Percentiles rank a stretch among this genome's conserved stretches.
These are phyloP conservation scores for Pelobates fuscus DNA, from an alignment of 2,113 vertebrate species.

Conservation along the genomic window DNA sequence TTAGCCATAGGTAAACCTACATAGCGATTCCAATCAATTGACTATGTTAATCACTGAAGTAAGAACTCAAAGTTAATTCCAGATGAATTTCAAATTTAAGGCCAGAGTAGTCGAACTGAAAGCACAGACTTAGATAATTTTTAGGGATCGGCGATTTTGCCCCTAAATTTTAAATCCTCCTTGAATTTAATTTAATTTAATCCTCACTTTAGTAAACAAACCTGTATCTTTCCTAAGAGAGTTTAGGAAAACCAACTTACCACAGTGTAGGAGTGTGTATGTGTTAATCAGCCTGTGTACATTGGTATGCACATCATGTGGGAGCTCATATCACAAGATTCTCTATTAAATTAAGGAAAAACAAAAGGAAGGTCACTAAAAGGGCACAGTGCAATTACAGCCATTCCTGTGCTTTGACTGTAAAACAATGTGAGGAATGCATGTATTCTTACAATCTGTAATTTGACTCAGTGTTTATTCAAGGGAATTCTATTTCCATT, in stretches of 20 bases:
- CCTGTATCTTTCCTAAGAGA: too few relatives aligned
- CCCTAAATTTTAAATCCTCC: too few relatives aligned
- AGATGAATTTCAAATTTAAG: too few relatives aligned
- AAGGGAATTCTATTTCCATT: background rate
- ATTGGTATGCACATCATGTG: slow-evolving; percentile 39
- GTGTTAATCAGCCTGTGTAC: slow-evolving; percentile 13
- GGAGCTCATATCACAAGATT: slow-evolving; percentile 32
- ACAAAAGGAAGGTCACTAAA: slow-evolving; percentile 40
- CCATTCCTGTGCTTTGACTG: slow-evolving; percentile 11
- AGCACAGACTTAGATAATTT: too few relatives aligned
- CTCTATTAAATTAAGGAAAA: slow-evolving; percentile 29
- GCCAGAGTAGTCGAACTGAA: too few relatives aligned
- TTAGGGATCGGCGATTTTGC: too few relatives aligned
- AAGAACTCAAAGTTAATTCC: too few relatives aligned
- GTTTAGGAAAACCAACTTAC: background rate
- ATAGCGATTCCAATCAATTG: too few relatives aligned
- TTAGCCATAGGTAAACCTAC: too few relatives aligned
- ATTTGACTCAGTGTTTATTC: background rate
- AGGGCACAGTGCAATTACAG: slow-evolving; percentile 24
- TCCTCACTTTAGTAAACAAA: too few relatives aligned
- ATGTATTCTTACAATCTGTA: slow-evolving; percentile 5
- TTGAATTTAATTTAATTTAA: too few relatives aligned
- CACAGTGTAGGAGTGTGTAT: slow-evolving; percentile 30
- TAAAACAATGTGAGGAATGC: slow-evolving; percentile 36
- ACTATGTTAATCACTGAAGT: too few relatives aligned